Evolutionary conservation across 1,140 invertebrate genomes (phyloP).

Genomic region (Diorhabda sublineata): DNA sequence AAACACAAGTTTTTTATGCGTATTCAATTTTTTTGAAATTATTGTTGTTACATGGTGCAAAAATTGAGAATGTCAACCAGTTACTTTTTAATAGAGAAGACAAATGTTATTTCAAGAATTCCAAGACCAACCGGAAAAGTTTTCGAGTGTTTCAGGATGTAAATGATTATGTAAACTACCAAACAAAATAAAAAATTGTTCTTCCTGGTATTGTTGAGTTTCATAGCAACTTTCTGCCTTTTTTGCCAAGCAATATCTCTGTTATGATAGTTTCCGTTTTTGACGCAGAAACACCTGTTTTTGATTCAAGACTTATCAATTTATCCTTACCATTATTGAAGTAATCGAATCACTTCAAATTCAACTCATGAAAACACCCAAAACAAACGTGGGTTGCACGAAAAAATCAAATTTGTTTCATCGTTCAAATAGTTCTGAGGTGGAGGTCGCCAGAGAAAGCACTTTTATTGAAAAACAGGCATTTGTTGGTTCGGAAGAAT

Average conservation of each 20-base stretch:
- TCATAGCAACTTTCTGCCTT: background rate
- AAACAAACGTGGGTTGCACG: conserved; percentile 3
- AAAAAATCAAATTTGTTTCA: conserved; percentile 4
- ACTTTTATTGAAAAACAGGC: conserved; percentile 6
- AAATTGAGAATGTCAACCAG: no score
- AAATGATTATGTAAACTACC: background rate
- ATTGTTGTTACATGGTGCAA: no score
- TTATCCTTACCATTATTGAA: background rate
- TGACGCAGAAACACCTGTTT: background rate
- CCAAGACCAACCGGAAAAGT: background rate
- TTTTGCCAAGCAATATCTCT: conserved; percentile 8
- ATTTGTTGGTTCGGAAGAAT: conserved; percentile 6
- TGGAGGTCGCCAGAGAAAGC: background rate
- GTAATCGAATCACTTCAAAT: no score
- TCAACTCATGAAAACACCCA: background rate
- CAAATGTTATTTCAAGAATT: conserved; percentile 4
- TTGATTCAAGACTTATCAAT: conserved; percentile 1
- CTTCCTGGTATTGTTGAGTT: background rate
- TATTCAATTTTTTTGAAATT: no score
- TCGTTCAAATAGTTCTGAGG: conserved; percentile 4
- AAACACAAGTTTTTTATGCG: no score
- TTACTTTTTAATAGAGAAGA: no score
- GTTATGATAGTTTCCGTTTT: background rate
- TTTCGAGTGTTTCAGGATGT: conserved; percentile 1
- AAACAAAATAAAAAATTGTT: background rate